Base-by-base conservation (phyloP, 2,888 invertebrate species). In the Biston betularia region DNA sequence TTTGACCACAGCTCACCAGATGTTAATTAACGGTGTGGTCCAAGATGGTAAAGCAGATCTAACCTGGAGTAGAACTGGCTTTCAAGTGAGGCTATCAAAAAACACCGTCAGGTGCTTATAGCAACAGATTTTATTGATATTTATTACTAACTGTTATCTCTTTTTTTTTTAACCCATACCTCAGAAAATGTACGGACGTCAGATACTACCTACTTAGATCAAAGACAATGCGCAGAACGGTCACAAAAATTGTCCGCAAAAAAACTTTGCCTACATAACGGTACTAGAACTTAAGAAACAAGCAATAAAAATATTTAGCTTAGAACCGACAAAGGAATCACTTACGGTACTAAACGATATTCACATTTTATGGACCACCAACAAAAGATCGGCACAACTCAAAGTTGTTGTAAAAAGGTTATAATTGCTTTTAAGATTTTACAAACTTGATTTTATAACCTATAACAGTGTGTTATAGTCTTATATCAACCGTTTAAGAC, bases 341-440 rank as follows among this genome's bases (percentile, higher is more conserved):
- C 65, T 74, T 68, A 73, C 74, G 68, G 77, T 68, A 75, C 78
- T 80, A 77, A 79, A 74, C 70, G 79, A 79, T 82, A 82, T 82
- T 76, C 70, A 82, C 81, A 77, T 76, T 81, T 83, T 84, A 84
- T 80, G 79, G 77, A 64, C 71, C 69, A 72, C 68, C 75, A 76
- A 83, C 81, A 84, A 84, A 81, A 75, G 69, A 78, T 78, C 89
- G 90, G 89, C 80, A 35, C 59, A 55, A 54, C 74, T 82, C 85
- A 88, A 88, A 88, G 82, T 60, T 63, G 79, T 78, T 83, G 83
- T 89, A 84, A 87, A 89, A 81, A 82, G 77, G 78, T 83, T 82
- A 84, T 88, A 82, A 89, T 87, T 68, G 80, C 80, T 81, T 81
- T 83, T 71, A 75, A 66, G 58, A 66, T 15, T 38, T 35, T 50